Evolutionary conservation across 1,140 invertebrate genomes (phyloP).

Genomic region (Copidosoma floridanum): DNA sequence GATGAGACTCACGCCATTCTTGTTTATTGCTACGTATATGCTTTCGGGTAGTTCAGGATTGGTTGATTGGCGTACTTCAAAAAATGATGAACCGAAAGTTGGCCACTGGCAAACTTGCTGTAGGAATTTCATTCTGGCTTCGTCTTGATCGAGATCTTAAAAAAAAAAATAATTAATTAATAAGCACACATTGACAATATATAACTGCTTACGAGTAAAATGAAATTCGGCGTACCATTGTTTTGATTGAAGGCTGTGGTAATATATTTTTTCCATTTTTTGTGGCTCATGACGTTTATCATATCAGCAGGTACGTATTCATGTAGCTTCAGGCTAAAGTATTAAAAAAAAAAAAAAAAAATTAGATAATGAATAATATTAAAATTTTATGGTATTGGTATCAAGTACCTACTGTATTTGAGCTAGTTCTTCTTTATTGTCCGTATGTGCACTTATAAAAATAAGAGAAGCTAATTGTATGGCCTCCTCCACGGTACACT

Average conservation of each 20-base stretch:
- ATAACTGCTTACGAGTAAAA: too few species aligned
- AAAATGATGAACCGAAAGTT: conserved; percentile 94
- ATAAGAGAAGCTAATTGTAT: conserved; percentile 77
- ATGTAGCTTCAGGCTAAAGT: conserved; percentile 63
- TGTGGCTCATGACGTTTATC: conserved; percentile 67
- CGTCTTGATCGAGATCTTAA: conserved; percentile 61
- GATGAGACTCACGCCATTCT: background rate
- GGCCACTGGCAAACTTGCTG: conserved; percentile 79
- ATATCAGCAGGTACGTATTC: conserved; percentile 82
- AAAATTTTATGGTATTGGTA: too few species aligned
- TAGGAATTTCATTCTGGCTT: conserved; percentile 83
- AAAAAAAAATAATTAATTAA: background rate
- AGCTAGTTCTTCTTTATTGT: conserved; percentile 64
- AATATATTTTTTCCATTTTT: conserved; percentile 84
- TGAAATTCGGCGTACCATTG: conserved; percentile 57
- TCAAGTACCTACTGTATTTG: conserved; percentile 58
- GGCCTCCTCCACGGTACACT: conserved; percentile 77
- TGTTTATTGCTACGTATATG: conserved; percentile 40
- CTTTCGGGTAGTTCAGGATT: conserved; percentile 84
- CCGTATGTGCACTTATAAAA: conserved; percentile 74
- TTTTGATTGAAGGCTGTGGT: conserved; percentile 65
- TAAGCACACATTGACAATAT: too few species aligned
- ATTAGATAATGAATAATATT: too few species aligned
- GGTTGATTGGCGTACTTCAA: conserved; percentile 88
- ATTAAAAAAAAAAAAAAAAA: too few species aligned